Conservation (phyloP, 2,888 invertebrate genomes). For the Rosalia funebris region DNA sequence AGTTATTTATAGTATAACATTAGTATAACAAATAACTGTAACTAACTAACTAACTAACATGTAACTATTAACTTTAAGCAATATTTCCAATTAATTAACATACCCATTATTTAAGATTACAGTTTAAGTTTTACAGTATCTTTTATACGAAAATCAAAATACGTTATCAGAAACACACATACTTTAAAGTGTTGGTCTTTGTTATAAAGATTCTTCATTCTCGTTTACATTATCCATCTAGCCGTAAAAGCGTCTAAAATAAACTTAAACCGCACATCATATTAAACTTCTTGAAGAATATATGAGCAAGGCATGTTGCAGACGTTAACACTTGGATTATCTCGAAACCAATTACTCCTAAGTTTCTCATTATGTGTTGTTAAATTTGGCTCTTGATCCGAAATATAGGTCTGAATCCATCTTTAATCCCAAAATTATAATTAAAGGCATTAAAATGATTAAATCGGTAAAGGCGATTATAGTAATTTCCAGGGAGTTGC, state of each 20-base stretch:
- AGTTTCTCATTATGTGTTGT: conserved; percentile 36
- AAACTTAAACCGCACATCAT: conserved; percentile 2
- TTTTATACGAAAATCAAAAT: too few relatives aligned
- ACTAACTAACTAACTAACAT: too few relatives aligned
- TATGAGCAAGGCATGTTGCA: conserved; percentile 13
- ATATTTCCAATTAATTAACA: too few relatives aligned
- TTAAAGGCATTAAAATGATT: conserved; percentile 53
- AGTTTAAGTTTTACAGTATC: too few relatives aligned
- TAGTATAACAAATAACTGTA: too few relatives aligned
- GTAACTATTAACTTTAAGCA: too few relatives aligned
- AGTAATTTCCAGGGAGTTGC: conserved; percentile 45
- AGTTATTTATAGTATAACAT: too few relatives aligned
- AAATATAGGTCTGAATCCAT: conserved; percentile 39
- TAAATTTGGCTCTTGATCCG: conserved; percentile 28
- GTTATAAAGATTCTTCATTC: neutral
- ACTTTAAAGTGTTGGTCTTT: neutral
- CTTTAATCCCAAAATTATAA: conserved; percentile 51
- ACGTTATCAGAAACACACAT: too few relatives aligned
- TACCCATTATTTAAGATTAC: too few relatives aligned
- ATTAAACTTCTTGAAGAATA: conserved; percentile 17
- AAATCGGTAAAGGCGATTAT: conserved; percentile 53
- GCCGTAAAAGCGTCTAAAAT: neutral
- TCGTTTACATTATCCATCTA: conserved; percentile 12
- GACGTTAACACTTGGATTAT: conserved; percentile 37
- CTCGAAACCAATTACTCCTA: conserved; percentile 34